Evolutionary conservation across 2,888 invertebrate genomes (phyloP).

Genomic region (Drosophila basisetae): DNA sequence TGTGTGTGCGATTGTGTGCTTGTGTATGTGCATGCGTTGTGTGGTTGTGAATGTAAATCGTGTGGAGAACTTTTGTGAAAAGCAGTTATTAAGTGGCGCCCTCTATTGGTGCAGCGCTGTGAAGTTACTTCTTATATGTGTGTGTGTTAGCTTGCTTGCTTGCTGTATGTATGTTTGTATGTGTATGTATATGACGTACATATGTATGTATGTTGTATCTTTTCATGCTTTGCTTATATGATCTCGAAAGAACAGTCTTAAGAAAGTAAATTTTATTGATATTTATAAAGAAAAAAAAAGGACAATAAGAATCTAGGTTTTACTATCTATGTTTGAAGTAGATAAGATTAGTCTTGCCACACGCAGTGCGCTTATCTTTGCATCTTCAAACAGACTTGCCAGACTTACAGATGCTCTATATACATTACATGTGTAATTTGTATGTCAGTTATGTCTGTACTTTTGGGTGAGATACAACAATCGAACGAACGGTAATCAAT

Average conservation of each 20-base stretch:
- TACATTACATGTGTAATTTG: not conserved
- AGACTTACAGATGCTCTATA: slow-evolving; percentile 9
- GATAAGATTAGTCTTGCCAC: slow-evolving; percentile 16
- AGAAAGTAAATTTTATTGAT: not conserved
- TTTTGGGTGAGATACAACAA: not conserved
- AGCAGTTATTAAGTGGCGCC: slow-evolving; percentile 39
- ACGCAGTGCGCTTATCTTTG: too few relatives aligned
- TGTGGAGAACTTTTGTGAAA: slow-evolving; percentile 22
- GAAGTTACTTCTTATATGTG: not conserved
- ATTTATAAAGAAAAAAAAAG: not conserved
- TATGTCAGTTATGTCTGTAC: not conserved
- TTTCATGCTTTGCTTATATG: not conserved
- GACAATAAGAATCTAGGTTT: not conserved
- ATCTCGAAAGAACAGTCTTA: not conserved
- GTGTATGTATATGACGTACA: not conserved
- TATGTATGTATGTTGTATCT: not conserved
- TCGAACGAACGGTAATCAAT: not conserved
- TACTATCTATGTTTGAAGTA: not conserved
- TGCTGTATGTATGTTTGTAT: not conserved
- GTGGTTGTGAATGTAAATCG: slow-evolving; percentile 12
- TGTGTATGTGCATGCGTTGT: not conserved
- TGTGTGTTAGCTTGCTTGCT: not conserved
- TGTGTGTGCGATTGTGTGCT: not conserved
- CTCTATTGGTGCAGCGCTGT: slow-evolving; percentile 22
- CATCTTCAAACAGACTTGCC: not conserved